phyloP scores from a whole-genome alignment of 1,140 invertebrate species.

The Listronotus oregonensis region DNA sequence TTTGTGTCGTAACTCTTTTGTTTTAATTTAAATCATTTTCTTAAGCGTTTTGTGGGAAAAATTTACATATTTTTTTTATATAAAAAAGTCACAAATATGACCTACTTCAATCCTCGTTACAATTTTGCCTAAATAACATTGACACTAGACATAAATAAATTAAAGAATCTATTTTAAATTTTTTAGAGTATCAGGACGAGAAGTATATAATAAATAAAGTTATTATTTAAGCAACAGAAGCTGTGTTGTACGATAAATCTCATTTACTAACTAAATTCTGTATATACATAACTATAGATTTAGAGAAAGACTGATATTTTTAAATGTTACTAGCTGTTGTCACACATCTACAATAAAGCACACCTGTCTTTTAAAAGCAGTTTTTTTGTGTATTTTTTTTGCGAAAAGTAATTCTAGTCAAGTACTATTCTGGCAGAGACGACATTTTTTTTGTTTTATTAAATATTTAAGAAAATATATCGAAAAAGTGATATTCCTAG shows the following conservation, averaged over 20 bases:
- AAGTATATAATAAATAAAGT: constrained; percentile 2
- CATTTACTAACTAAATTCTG: background rate
- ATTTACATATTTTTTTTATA: no score
- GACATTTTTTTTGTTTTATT: no score
- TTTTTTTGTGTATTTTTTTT: background rate
- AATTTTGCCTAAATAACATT: no score
- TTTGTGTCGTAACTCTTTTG: no score
- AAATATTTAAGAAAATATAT: background rate
- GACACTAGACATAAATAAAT: no score
- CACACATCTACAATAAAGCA: no score
- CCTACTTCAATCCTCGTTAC: no score
- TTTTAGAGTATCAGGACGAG: no score
- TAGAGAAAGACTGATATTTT: constrained; percentile 23
- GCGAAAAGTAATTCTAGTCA: constrained; percentile 3
- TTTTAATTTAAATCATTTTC: no score
- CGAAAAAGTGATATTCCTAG: constrained; percentile 8
- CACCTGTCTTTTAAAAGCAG: background rate
- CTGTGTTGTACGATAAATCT: constrained; percentile 34
- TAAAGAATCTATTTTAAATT: no score
- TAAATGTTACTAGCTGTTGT: background rate
- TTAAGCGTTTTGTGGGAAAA: no score
- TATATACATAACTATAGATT: constrained; percentile 12
- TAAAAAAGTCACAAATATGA: no score
- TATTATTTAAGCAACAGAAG: background rate
- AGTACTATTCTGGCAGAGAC: background rate